Conservation (phyloP, 2,888 invertebrate genomes). For the Drosophila maculinotata region DNA sequence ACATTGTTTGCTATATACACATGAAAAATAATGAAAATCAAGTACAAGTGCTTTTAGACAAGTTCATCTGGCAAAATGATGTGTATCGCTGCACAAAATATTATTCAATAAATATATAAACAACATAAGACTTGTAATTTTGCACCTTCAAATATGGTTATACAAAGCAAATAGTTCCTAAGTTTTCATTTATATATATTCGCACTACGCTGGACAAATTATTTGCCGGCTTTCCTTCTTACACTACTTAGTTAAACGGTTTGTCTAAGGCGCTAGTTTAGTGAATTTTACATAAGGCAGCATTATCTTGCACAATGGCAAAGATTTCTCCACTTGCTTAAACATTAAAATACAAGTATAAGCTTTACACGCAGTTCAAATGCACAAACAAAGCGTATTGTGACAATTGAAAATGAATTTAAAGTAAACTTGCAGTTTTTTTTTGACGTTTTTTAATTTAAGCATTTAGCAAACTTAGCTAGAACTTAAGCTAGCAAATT, state of each 20-base stretch:
- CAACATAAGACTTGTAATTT: slow-evolving; percentile 15
- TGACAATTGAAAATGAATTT: slow-evolving; percentile 4
- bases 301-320: slow-evolving; percentile 60
- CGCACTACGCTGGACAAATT: slow-evolving; percentile 12
- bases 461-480: neutral
- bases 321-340: slow-evolving; percentile 40
- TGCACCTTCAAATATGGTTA: slow-evolving; percentile 11
- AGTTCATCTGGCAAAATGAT: neutral
- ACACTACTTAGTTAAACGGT: slow-evolving; percentile 1
- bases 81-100: slow-evolving; percentile 10
- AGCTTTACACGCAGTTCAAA: neutral
- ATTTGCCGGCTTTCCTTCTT: slow-evolving; percentile 16
- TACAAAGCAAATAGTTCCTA: neutral
- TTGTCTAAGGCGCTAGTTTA: slow-evolving; percentile 45
- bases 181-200: slow-evolving; percentile 10
- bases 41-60: slow-evolving; percentile 1
- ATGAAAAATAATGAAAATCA: slow-evolving; percentile 23
- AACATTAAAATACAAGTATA: slow-evolving; percentile 37
- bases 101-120: slow-evolving; percentile 1
- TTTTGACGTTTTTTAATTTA: neutral
- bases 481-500: slow-evolving; percentile 12
- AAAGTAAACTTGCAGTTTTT: slow-evolving; percentile 4
- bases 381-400: slow-evolving; percentile 1
- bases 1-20: slow-evolving; percentile 53
- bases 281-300: slow-evolving; percentile 79